Evolutionary conservation across 1,140 invertebrate genomes (phyloP).

Genomic region (Bombus vancouverensis): DNA sequence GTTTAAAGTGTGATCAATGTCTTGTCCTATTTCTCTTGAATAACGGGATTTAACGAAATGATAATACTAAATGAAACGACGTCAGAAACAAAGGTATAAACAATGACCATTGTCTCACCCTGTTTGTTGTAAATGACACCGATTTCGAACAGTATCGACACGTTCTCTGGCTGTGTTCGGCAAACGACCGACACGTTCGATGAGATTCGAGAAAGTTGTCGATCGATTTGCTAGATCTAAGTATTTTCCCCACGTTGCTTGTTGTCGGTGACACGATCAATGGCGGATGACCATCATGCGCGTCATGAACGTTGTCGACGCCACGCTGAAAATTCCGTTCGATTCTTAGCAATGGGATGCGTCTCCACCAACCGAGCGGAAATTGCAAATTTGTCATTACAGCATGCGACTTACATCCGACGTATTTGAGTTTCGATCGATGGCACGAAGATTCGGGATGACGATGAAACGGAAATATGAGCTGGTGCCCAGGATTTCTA

Average conservation of each 20-base stretch:
- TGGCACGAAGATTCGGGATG: neutral
- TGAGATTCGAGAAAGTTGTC: neutral
- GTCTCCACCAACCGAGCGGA: neutral
- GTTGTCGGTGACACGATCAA: neutral
- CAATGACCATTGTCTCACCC: neutral
- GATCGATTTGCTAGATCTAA: neutral
- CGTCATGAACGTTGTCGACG: neutral
- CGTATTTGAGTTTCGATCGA: neutral
- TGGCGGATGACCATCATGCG: neutral
- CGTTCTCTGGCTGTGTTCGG: constrained; percentile 1
- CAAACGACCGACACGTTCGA: neutral
- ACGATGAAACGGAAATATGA: constrained; percentile 24
- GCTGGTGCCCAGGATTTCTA: constrained; percentile 1
- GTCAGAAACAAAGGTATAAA: neutral
- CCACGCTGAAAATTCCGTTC: neutral
- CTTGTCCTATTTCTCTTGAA: neutral
- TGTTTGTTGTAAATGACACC: neutral
- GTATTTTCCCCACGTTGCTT: neutral
- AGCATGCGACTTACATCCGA: neutral
- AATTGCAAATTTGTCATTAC: neutral
- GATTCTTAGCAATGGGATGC: neutral
- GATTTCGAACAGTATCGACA: neutral
- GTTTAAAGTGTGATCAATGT: neutral
- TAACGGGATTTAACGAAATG: neutral
- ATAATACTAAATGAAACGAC: neutral